Conservation (phyloP, 2,113 vertebrate genomes). For the Hassar affinis region DNA sequence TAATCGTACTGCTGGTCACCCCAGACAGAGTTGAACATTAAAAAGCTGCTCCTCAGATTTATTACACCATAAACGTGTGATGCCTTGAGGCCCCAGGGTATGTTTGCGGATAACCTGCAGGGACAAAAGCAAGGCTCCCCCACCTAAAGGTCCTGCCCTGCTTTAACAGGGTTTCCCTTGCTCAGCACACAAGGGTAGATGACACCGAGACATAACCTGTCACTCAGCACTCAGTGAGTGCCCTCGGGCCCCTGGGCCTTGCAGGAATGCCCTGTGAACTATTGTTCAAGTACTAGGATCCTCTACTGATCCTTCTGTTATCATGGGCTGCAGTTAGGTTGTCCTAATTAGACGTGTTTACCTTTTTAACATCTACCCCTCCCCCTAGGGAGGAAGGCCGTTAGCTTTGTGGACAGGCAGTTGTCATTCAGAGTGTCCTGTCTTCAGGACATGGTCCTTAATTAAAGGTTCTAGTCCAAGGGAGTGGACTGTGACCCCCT, state of each 20-base stretch:
- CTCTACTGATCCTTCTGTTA: conserved; percentile 60
- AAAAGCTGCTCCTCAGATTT: conserved; percentile 65
- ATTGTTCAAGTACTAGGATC: conserved; percentile 66
- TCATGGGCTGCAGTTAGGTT: conserved; percentile 63
- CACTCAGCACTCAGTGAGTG: conserved; percentile 21
- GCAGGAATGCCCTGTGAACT: conserved; percentile 51
- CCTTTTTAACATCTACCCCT: background rate
- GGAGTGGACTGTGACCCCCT: conserved; percentile 57
- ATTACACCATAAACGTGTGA: conserved; percentile 73
- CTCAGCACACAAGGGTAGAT: background rate
- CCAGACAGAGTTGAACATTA: conserved; percentile 1
- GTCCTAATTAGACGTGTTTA: conserved; percentile 69
- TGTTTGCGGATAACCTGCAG: conserved; percentile 66
- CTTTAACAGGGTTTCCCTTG: conserved; percentile 40
- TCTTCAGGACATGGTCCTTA: conserved; percentile 62
- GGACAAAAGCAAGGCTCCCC: conserved; percentile 61
- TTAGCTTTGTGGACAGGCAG: conserved; percentile 58
- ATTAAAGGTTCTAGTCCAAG: conserved; percentile 62
- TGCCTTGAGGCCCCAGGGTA: conserved; percentile 58
- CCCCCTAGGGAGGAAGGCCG: conserved; percentile 25
- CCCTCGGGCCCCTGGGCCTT: conserved; percentile 22
- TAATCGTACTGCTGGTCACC: conserved; percentile 7
- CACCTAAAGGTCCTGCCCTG: conserved; percentile 31
- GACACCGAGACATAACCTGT: conserved; percentile 8
- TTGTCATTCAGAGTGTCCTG: conserved; percentile 63